Conservation (phyloP, 2,888 invertebrate genomes). For the Hartigia nigra region DNA sequence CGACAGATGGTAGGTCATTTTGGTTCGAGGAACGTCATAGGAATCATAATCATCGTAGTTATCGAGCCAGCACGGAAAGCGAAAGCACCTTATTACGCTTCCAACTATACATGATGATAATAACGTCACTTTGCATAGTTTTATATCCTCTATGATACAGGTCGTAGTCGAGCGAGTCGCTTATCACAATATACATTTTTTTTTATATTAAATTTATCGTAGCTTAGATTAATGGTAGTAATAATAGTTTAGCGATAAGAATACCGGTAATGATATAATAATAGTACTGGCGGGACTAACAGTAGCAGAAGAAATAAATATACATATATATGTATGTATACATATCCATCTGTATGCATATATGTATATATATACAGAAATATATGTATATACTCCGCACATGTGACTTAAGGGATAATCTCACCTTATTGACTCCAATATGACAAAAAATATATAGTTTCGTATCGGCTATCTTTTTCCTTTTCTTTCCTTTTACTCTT, state of each 20-base stretch:
- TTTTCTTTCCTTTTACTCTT: neutral
- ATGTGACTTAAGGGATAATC: neutral
- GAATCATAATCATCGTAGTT: neutral
- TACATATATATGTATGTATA: neutral
- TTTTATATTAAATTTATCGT: constrained; percentile 27
- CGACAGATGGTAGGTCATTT: neutral
- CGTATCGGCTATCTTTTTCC: neutral
- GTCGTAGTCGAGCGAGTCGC: constrained; percentile 41
- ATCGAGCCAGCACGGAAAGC: neutral
- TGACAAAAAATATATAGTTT: neutral
- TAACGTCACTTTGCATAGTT: neutral
- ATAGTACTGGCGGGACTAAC: neutral
- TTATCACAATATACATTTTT: constrained; percentile 55
- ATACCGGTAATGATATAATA: neutral
- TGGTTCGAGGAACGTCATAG: neutral
- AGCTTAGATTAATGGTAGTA: constrained; percentile 17
- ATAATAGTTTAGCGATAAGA: neutral
- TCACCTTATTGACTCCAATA: neutral
- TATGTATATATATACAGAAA: neutral
- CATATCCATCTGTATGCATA: neutral
- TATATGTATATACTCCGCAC: neutral
- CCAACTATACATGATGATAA: neutral
- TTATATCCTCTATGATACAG: constrained; percentile 44
- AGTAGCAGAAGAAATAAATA: neutral
- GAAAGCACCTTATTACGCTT: too few species aligned